Evolutionary conservation across 2,113 vertebrate genomes (phyloP), one percentile per base, ranked within the genome.

Genomic region (Ceratotherium simum): DNA sequence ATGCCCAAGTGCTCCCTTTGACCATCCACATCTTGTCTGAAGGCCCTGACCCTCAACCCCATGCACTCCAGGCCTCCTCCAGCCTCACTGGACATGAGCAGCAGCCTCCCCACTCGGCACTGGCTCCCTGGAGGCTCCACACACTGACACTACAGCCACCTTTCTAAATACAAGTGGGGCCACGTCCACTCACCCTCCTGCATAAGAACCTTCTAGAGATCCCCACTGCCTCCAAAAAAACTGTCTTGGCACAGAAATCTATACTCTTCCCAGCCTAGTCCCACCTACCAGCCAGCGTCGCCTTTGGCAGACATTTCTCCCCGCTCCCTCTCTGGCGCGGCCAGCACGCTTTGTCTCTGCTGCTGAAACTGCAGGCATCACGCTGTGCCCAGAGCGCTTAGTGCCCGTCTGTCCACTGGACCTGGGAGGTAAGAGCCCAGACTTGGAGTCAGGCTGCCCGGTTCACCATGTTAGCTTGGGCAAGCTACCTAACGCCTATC

Each of bases 311-410:
- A 20, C 20, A 48, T 14, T 80, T 42, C 58, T 91, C 60, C 78
- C 73, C 27, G 0, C 1, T 16, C 72, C 20, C 20, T 31, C 27
- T 51, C 33, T 10, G 62, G 13, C 10, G 33, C 1, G 29, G 31
- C n/a, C 56, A 27, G 67, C 20, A 10, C 0, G 6, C 33, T 54
- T n/a, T 13, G 11, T 79, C 58, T 79, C 62, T 39, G 46, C 58
- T 16, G 58, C 3, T 31, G 58, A 80, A 69, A 73, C 46, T 3
- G 31, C n/a, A 51, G 20, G 33, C 0, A 1, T 20, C 72, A 58
- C 13, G 56, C 4, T 14, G 33, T 12, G 60, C 82, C 48, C 58
- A 2, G 14, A 1, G 6, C 25, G 60, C 8, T 2, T 0, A 21
- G 16, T 2, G 10, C 25, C 78, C 23, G 20, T 33, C 94, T 56